Evolutionary conservation across 1,140 invertebrate species (phyloP), one percentile per base, ranked within the genome.

Genomic region (Littorina saxatilis): DNA sequence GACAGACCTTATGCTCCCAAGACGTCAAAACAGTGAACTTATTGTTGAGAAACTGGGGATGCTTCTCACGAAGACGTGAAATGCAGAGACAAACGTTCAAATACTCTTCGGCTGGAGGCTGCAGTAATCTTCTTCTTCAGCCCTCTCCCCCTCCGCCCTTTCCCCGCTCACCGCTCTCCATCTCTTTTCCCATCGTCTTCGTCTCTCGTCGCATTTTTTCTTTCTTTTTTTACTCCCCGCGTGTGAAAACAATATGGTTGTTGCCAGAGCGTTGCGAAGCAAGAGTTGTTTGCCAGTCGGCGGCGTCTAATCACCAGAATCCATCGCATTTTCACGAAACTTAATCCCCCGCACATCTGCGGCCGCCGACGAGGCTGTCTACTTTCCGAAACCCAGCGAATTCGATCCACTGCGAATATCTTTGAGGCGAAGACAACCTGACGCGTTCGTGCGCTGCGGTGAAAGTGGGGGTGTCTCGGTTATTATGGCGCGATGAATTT

Each of bases 251-350:
- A 68, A 68, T 68, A 68, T 32, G 66, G 32, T 68, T 68, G 66
- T 68, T 68, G 66, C 66, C 66, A 68, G 66, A 13, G 66, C 66
- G 66, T 32, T 13, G 66, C 66, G 66, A 35, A 32, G 66, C 66
- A 39, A 13, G 66, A 68, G 37, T 68, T 68, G 66, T 68, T 68
- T 68, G 66, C 32, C 66, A 68, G 66, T 68, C 66, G 66, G 66
- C 66, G 37, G 66, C 66, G 66, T 68, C 66, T 68, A 68, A 68
- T 68, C 66, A 39, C 66, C 66, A 68, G 66, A 68, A 68, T 68
- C 66, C 35, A 68, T 68, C 66, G 66, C 66, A 68, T 68, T 68
- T 68, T 68, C 66, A 23, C 32, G 66, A 68, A 68, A 68, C 66
- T 9, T 35, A 39, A 68, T 68, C 66, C 66, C 17, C 66, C 66